Evolutionary conservation across 2,797 vertebrate genomes (phyloP).

Genomic region (Ateles fusciceps): DNA sequence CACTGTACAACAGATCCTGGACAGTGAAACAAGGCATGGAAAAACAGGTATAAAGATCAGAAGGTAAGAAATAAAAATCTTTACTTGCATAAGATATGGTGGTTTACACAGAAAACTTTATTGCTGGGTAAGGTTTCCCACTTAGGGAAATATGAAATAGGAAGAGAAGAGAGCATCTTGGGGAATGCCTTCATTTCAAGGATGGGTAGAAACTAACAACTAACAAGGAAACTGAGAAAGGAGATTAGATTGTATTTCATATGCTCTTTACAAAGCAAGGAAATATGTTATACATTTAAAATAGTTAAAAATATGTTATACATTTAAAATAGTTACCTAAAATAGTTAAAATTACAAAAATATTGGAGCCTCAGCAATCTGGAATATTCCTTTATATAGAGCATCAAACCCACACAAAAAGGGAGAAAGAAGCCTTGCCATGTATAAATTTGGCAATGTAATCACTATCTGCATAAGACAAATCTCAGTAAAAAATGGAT

Average conservation of each 20-base stretch:
- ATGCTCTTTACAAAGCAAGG: slow-evolving; percentile 23
- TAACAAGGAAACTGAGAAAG: slow-evolving; percentile 16
- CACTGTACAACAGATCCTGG: neutral
- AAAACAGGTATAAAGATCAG: neutral
- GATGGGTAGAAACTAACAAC: neutral
- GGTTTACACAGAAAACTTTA: neutral
- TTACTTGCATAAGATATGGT: neutral
- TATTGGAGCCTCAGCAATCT: slow-evolving; percentile 52
- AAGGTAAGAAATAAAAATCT: slow-evolving; percentile 24
- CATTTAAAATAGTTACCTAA: neutral
- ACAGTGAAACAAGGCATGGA: neutral
- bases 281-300: slow-evolving; percentile 55
- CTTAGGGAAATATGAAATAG: neutral
- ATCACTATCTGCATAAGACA: slow-evolving; percentile 19
- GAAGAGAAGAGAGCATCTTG: neutral
- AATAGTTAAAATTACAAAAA: slow-evolving; percentile 60
- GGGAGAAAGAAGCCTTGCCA: neutral
- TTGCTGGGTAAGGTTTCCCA: neutral
- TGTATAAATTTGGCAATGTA: slow-evolving; percentile 23
- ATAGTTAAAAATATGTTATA: slow-evolving; percentile 48
- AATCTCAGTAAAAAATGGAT: slow-evolving; percentile 27
- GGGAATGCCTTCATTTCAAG: neutral
- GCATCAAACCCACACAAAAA: slow-evolving; percentile 50
- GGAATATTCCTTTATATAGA: slow-evolving; percentile 56
- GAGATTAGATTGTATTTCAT: slow-evolving; percentile 9